Conservation (phyloP, 1,140 invertebrate species). For the Semibalanus balanoides region DNA sequence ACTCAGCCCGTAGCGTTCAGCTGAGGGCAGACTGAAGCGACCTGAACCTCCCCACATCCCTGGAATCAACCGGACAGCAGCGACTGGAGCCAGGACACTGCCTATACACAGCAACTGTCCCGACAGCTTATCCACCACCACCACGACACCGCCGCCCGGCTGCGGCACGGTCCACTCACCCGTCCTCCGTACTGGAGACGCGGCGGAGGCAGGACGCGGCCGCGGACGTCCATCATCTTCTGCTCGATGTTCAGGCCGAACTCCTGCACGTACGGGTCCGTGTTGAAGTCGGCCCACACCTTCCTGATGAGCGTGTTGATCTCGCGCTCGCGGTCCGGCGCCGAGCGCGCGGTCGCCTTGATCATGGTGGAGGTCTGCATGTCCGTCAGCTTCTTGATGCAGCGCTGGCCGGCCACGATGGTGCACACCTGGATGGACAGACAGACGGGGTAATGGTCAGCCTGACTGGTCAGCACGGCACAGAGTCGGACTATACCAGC, state of each 20-base stretch:
- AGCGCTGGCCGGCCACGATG: constrained; percentile 95
- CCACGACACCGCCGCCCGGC: too few species aligned
- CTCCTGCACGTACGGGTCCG: constrained; percentile 95
- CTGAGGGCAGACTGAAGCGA: too few species aligned
- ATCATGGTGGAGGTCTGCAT: constrained; percentile 99
- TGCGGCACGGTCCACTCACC: too few species aligned
- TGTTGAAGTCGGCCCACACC: constrained; percentile 81
- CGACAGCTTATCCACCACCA: too few species aligned
- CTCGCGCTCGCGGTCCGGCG: constrained; percentile 94
- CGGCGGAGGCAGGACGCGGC: constrained; percentile 88
- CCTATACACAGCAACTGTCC: too few species aligned
- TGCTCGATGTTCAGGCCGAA: constrained; percentile 95
- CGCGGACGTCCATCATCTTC: constrained; percentile 98
- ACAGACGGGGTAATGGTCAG: too few species aligned
- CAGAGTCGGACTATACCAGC: too few species aligned
- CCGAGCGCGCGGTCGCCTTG: constrained; percentile 94
- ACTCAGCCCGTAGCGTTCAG: too few species aligned
- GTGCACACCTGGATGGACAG: constrained; percentile 54
- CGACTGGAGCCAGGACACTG: too few species aligned
- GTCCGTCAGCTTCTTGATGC: constrained; percentile 98
- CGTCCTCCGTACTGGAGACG: constrained; percentile 99
- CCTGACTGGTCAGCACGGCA: too few species aligned
- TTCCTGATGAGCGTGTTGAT: constrained; percentile 94
- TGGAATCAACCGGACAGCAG: too few species aligned
- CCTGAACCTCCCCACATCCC: too few species aligned